These are phyloP conservation scores for Coracopsis vasa DNA, from an alignment of 2,113 vertebrate genomes.

Conservation along the genomic window DNA sequence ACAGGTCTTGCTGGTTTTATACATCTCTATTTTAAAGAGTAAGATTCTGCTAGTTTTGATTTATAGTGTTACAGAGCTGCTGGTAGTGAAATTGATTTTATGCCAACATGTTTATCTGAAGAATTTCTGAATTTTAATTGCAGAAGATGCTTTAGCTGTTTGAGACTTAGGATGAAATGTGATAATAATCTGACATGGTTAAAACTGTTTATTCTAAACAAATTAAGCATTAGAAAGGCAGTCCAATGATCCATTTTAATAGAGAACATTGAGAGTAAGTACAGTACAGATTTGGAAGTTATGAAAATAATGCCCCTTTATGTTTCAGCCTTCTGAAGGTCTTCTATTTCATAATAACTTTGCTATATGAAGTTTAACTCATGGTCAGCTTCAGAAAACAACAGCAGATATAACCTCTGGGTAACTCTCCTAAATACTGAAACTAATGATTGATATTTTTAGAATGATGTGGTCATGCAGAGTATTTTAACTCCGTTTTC, in stretches of 20 bases:
- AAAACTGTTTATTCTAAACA: background rate
- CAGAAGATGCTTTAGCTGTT: background rate
- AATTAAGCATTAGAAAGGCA: background rate
- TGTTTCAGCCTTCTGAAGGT: background rate
- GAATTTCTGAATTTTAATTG: background rate
- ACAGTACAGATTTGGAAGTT: background rate
- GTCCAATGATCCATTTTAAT: background rate
- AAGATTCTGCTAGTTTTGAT: background rate
- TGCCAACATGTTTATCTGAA: background rate
- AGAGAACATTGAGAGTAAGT: background rate
- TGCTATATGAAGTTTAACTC: background rate
- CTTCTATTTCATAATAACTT: background rate
- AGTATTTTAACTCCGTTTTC: background rate
- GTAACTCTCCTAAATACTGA: background rate
- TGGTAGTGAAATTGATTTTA: background rate
- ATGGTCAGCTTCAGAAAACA: background rate
- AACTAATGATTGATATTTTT: background rate
- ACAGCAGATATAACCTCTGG: accelerated
- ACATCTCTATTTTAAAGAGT: background rate
- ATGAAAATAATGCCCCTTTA: background rate
- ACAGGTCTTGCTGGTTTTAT: background rate
- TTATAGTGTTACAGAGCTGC: background rate
- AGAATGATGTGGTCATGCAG: background rate
- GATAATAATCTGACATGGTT: background rate
- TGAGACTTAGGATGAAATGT: background rate